Conservation (phyloP, 2,888 invertebrate genomes). For the Pandemis cinnamomeana region DNA sequence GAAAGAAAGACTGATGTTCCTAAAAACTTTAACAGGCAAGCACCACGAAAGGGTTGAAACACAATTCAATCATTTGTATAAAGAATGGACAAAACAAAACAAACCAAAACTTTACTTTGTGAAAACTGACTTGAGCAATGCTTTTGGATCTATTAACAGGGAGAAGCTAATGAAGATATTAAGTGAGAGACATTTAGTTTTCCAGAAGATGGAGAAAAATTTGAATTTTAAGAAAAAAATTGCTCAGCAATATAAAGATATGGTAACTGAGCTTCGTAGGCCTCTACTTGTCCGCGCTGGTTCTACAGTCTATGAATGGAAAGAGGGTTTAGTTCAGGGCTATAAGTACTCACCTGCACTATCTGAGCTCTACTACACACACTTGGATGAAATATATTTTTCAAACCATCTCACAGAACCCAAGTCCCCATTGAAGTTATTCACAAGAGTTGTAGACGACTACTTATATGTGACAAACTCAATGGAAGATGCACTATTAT, state of each 20-base stretch:
- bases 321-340: conserved; percentile 76
- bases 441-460: conserved; percentile 78
- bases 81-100: conserved; percentile 62
- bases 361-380: conserved; percentile 75
- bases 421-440: conserved; percentile 60
- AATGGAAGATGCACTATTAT: conserved; percentile 65
- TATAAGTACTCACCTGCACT: conserved; percentile 80
- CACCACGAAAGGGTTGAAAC: conserved; percentile 60
- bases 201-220: conserved; percentile 62
- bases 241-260: conserved; percentile 66
- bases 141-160: conserved; percentile 78
- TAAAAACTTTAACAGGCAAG: conserved; percentile 61
- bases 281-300: conserved; percentile 75
- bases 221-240: conserved; percentile 60
- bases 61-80: conserved; percentile 58
- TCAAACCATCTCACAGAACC: conserved; percentile 53
- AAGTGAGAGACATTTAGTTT: conserved; percentile 57
- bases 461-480: conserved; percentile 77
- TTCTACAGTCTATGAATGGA: conserved; percentile 78
- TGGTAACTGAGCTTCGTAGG: conserved; percentile 66
- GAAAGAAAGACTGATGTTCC: conserved; percentile 65
- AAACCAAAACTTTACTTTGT: conserved; percentile 76
- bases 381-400: conserved; percentile 71
- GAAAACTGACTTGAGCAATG: conserved; percentile 78
- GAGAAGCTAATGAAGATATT: conserved; percentile 67